Evolutionary conservation across 2,888 invertebrate species (phyloP).

Genomic region (Trichacis sp.): DNA sequence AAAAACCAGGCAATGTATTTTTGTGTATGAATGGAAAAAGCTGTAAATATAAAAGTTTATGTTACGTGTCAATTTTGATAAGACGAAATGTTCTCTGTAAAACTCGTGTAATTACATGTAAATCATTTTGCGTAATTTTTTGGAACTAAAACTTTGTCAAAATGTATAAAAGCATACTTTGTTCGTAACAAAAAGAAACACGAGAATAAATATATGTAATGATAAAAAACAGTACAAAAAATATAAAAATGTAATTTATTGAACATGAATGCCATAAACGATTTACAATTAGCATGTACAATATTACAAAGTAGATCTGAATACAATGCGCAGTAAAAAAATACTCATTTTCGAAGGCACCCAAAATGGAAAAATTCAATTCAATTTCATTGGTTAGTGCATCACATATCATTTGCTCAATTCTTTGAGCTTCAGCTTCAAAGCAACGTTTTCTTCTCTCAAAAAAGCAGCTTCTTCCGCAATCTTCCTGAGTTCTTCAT

Average conservation of each 20-base stretch:
- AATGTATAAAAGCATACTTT: too few species aligned
- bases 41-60: background rate
- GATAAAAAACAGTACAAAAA: background rate
- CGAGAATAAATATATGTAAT: too few species aligned
- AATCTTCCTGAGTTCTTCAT: conserved; percentile 54
- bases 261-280: too few species aligned
- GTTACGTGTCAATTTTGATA: background rate
- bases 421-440: conserved; percentile 57
- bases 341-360: conserved; percentile 18
- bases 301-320: too few species aligned
- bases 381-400: background rate
- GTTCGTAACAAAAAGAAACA: too few species aligned
- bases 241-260: conserved; percentile 6
- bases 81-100: background rate
- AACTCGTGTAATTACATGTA: too few species aligned
- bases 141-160: too few species aligned
- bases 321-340: too few species aligned
- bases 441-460: conserved; percentile 56
- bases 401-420: conserved; percentile 35
- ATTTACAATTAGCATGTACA: too few species aligned
- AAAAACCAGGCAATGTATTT: too few species aligned
- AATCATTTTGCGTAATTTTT: too few species aligned
- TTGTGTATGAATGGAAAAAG: too few species aligned
- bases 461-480: conserved; percentile 51
- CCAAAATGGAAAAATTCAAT: conserved; percentile 1